These are phyloP conservation scores for Scaptomyza reducta DNA, from an alignment of 2,888 invertebrate species.

Conservation along the genomic window DNA sequence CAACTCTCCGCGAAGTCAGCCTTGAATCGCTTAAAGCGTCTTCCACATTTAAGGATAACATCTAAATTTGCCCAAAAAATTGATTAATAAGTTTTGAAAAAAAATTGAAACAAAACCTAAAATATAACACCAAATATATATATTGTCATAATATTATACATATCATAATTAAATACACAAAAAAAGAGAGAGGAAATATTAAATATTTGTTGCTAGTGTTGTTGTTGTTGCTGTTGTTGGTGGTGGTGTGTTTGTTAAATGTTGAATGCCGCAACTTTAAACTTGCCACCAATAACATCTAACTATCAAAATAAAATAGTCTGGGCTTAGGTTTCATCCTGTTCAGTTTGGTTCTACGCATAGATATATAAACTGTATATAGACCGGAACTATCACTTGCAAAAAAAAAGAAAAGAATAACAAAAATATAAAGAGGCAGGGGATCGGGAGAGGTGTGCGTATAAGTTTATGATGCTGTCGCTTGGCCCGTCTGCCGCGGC, in stretches of 20 bases:
- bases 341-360: slow-evolving; percentile 17
- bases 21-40: too few species aligned
- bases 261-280: slow-evolving; percentile 56
- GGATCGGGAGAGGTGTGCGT: slow-evolving; percentile 1
- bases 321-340: slow-evolving; percentile 15
- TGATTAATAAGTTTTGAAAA: background rate
- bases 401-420: slow-evolving; percentile 33
- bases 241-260: slow-evolving; percentile 28
- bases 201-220: slow-evolving; percentile 43
- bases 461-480: slow-evolving; percentile 57
- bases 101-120: slow-evolving; percentile 16
- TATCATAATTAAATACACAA: slow-evolving; percentile 67
- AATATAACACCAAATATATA: slow-evolving; percentile 69
- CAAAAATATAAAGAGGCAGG: background rate
- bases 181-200: slow-evolving; percentile 47
- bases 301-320: slow-evolving; percentile 38
- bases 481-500: slow-evolving; percentile 85
- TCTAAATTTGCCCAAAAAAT: background rate
- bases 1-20: too few species aligned
- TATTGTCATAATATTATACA: slow-evolving; percentile 72
- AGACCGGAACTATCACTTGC: slow-evolving; percentile 75
- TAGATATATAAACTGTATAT: slow-evolving; percentile 47
- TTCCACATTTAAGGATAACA: too few species aligned
- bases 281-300: slow-evolving; percentile 42
- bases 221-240: slow-evolving; percentile 24